Evolutionary conservation across 2,888 invertebrate species (phyloP).

Genomic region (Anoplius nigerrimus): DNA sequence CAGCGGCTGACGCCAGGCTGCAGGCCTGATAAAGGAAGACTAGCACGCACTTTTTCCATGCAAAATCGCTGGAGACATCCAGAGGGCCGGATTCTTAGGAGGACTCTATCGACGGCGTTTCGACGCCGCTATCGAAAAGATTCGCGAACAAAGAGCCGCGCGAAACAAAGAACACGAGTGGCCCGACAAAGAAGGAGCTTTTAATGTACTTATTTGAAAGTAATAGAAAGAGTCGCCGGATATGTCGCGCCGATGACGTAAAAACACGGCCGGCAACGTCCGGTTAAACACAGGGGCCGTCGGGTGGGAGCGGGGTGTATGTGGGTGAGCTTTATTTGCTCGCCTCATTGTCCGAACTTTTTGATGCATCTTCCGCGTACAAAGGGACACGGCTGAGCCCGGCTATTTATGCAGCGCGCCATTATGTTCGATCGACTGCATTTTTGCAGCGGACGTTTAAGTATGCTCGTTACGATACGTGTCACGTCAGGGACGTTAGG

Average conservation of each 20-base stretch:
- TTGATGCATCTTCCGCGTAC: conserved; percentile 46
- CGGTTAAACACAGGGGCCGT: conserved; percentile 52
- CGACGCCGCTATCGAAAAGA: background rate
- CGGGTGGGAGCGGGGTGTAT: conserved; percentile 35
- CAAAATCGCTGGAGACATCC: too few relatives aligned
- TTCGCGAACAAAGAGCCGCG: background rate
- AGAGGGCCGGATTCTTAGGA: too few relatives aligned
- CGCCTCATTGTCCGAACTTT: conserved; percentile 54
- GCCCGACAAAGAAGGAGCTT: conserved; percentile 18
- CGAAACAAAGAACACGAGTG: background rate
- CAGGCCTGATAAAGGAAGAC: too few relatives aligned
- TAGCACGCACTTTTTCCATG: too few relatives aligned
- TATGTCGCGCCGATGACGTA: conserved; percentile 42
- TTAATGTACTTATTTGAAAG: conserved; percentile 50
- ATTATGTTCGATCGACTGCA: conserved; percentile 49
- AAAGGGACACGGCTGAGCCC: conserved; percentile 31
- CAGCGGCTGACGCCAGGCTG: too few relatives aligned
- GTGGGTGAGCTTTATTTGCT: conserved; percentile 51
- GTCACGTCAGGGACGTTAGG: conserved; percentile 13
- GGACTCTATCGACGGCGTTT: too few relatives aligned
- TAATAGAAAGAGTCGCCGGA: conserved; percentile 47
- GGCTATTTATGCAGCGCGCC: conserved; percentile 23
- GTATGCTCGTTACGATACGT: conserved; percentile 36
- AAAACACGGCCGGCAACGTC: conserved; percentile 51
- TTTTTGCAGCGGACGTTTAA: conserved; percentile 57